A percentile compares a stretch with the other conserved stretches of the same genome.
These are phyloP conservation scores for Ethmia dodecea DNA, from an alignment of 2,888 invertebrate species.

Conservation along the genomic window DNA sequence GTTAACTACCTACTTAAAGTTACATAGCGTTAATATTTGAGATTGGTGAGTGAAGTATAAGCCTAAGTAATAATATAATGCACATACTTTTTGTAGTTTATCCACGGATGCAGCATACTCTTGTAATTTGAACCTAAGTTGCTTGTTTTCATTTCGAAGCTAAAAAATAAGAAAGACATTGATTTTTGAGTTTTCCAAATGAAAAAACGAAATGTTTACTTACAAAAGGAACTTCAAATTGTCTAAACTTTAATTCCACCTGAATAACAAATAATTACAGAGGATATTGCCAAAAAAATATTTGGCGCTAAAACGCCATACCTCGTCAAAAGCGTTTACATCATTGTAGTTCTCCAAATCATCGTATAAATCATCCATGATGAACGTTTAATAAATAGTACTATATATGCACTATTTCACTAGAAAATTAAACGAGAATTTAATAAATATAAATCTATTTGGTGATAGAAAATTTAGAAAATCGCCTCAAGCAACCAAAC, in stretches of 20 bases:
- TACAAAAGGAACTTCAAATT: background rate
- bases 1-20: no score
- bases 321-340: slow-evolving; percentile 44
- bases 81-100: slow-evolving; percentile 58
- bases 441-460: background rate
- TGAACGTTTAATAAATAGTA: no score
- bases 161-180: slow-evolving; percentile 26
- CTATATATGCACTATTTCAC: no score
- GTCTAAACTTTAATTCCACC: background rate
- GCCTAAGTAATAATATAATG: no score
- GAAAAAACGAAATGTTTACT: background rate
- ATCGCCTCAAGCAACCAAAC: no score
- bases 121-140: slow-evolving; percentile 46
- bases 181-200: background rate
- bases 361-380: slow-evolving; percentile 54
- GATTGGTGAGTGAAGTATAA: background rate
- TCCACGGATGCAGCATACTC: slow-evolving; percentile 39
- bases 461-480: background rate
- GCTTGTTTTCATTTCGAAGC: slow-evolving; percentile 53
- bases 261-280: background rate
- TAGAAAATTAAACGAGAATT: slow-evolving; percentile 4
- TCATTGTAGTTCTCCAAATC: slow-evolving; percentile 61
- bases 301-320: slow-evolving; percentile 60
- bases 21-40: background rate
- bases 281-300: slow-evolving; percentile 15